Percentiles rank a stretch among this genome's conserved stretches.
Conservation (phyloP, 1,140 invertebrate genomes). For the Drosophila setifemur region DNA sequence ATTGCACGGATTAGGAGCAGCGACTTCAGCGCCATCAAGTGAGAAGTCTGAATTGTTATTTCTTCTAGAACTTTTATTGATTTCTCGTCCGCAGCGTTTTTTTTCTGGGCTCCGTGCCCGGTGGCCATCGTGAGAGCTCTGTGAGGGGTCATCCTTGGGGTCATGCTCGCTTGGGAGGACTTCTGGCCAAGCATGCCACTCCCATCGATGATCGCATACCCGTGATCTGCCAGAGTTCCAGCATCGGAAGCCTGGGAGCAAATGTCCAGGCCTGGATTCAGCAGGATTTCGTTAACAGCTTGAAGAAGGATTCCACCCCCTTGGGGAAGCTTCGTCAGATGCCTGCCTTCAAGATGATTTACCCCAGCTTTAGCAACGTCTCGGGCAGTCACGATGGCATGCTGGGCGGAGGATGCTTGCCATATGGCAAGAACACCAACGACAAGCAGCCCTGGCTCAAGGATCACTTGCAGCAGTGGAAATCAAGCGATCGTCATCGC, state of each 20-base stretch:
- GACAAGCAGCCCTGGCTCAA: slow-evolving; percentile 94
- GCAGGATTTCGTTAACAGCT: slow-evolving; percentile 86
- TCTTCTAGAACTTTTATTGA: not conserved
- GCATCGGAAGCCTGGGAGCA: slow-evolving; percentile 92
- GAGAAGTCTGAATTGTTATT: slow-evolving; percentile 50
- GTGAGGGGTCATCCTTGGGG: slow-evolving; percentile 86
- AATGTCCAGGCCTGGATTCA: slow-evolving; percentile 88
- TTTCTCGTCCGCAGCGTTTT: slow-evolving; percentile 87
- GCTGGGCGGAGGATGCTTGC: slow-evolving; percentile 93
- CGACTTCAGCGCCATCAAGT: slow-evolving; percentile 93
- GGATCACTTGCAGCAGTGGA: slow-evolving; percentile 92
- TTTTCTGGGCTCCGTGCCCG: slow-evolving; percentile 92
- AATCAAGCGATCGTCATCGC: slow-evolving; percentile 86
- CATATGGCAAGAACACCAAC: slow-evolving; percentile 91
- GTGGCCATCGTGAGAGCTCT: slow-evolving; percentile 86
- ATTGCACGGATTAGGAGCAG: slow-evolving; percentile 87
- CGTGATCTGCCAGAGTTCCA: slow-evolving; percentile 92
- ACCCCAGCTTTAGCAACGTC: slow-evolving; percentile 91
- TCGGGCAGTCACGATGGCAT: slow-evolving; percentile 91
- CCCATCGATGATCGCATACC: slow-evolving; percentile 83
- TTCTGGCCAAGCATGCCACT: slow-evolving; percentile 86
- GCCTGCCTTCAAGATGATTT: slow-evolving; percentile 83
- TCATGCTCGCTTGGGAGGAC: slow-evolving; percentile 86
- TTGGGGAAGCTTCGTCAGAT: slow-evolving; percentile 64
- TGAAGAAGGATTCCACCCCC: slow-evolving; percentile 83